Evolutionary conservation across 2,888 invertebrate genomes (phyloP).

Genomic region (Metalampra italica): DNA sequence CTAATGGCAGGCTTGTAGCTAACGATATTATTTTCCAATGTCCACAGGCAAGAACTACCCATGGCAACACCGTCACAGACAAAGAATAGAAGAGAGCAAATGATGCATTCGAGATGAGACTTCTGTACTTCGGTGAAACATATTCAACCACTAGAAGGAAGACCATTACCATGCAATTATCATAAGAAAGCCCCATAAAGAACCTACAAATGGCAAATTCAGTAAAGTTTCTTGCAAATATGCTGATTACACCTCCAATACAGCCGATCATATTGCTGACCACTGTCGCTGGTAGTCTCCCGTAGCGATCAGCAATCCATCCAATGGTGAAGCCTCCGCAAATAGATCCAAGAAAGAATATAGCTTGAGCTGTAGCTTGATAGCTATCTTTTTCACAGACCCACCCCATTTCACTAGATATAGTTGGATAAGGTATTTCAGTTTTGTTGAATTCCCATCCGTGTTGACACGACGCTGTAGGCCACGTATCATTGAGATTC

Average conservation of each 20-base stretch:
- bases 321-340: slow-evolving; percentile 46
- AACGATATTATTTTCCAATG: slow-evolving; percentile 49
- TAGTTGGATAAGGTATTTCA: slow-evolving; percentile 52
- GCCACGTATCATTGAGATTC: slow-evolving; percentile 32
- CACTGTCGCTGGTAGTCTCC: slow-evolving; percentile 43
- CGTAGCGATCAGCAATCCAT: slow-evolving; percentile 48
- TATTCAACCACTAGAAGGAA: slow-evolving; percentile 52
- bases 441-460: slow-evolving; percentile 53
- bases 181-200: slow-evolving; percentile 48
- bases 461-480: slow-evolving; percentile 35
- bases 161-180: slow-evolving; percentile 48
- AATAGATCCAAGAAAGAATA: slow-evolving; percentile 48
- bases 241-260: slow-evolving; percentile 39
- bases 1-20: slow-evolving; percentile 45
- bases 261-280: slow-evolving; percentile 39
- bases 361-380: slow-evolving; percentile 49
- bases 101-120: slow-evolving; percentile 40
- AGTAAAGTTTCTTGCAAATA: slow-evolving; percentile 34
- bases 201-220: slow-evolving; percentile 44
- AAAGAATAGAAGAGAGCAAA: slow-evolving; percentile 45
- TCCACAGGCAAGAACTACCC: slow-evolving; percentile 41
- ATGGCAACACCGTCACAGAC: slow-evolving; percentile 39
- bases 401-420: slow-evolving; percentile 50
- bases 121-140: slow-evolving; percentile 48
- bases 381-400: slow-evolving; percentile 50